Evolutionary conservation across 2,113 vertebrate species (phyloP).

Genomic region (Taurulus bubalis): DNA sequence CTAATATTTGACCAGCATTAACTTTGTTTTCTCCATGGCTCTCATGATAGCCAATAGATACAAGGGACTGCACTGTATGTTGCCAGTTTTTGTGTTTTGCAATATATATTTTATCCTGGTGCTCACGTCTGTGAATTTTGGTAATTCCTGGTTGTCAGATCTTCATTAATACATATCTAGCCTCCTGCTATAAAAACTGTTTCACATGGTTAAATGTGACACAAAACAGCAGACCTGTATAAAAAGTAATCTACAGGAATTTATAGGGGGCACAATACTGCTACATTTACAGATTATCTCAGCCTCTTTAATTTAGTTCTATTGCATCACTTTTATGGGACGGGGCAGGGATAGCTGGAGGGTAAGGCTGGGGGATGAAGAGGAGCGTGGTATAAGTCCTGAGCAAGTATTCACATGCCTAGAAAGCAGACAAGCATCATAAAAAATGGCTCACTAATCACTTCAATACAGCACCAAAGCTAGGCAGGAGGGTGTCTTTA

Average conservation of each 20-base stretch:
- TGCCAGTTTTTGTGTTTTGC: neutral
- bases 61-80: neutral
- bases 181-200: constrained; percentile 22
- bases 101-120: neutral
- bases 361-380: constrained; percentile 68
- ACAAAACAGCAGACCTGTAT: constrained; percentile 54
- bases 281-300: constrained; percentile 72
- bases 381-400: constrained; percentile 51
- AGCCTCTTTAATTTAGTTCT: constrained; percentile 70
- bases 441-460: constrained; percentile 80
- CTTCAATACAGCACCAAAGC: constrained; percentile 70
- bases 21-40: neutral
- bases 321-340: constrained; percentile 76
- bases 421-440: constrained; percentile 69
- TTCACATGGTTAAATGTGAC: constrained; percentile 46
- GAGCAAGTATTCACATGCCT: constrained; percentile 73
- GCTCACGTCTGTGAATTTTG: neutral
- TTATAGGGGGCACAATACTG: constrained; percentile 57
- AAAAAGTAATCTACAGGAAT: constrained; percentile 66
- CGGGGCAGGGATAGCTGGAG: constrained; percentile 62
- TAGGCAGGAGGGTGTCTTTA: constrained; percentile 45
- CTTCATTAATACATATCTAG: neutral
- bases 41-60: neutral
- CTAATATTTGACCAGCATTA: neutral
- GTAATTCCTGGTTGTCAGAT: neutral